These are phyloP conservation scores for Saccopteryx leptura DNA, from an alignment of 2,113 vertebrate genomes.

Conservation along the genomic window DNA sequence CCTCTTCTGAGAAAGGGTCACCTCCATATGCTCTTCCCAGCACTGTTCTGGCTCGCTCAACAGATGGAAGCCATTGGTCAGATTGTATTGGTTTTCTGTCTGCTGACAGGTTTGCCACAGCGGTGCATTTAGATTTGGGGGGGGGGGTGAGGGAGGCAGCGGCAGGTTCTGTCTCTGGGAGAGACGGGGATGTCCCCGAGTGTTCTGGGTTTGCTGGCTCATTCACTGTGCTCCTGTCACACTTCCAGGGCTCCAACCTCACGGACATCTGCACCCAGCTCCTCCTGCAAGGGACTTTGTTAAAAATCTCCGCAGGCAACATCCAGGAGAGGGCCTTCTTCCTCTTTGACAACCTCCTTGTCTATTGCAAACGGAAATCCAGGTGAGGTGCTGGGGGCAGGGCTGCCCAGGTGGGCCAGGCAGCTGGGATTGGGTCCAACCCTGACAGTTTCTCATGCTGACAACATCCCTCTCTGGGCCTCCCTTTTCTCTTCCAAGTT, in stretches of 20 bases:
- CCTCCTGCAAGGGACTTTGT: slow-evolving; percentile 95
- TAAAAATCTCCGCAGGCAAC: slow-evolving; percentile 99
- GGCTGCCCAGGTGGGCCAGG: slow-evolving; percentile 88
- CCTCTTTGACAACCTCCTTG: slow-evolving; percentile 98
- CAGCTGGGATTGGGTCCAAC: neutral
- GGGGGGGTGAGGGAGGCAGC: neutral
- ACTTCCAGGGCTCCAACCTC: slow-evolving; percentile 95
- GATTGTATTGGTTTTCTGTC: neutral
- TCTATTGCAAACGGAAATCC: slow-evolving; percentile 99
- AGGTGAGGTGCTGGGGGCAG: slow-evolving; percentile 88
- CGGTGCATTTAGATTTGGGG: neutral
- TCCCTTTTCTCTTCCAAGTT: neutral
- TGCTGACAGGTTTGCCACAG: neutral
- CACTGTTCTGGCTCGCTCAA: accelerated
- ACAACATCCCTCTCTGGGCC: neutral
- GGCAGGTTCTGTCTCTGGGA: neutral
- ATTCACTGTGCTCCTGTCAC: neutral
- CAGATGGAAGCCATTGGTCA: accelerated
- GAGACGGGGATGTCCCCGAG: neutral
- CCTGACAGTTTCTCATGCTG: neutral
- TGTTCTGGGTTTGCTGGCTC: neutral
- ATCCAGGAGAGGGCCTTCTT: slow-evolving; percentile 99
- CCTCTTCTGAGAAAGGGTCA: neutral
- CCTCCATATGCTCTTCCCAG: accelerated
- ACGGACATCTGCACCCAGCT: slow-evolving; percentile 98